A percentile compares a stretch with the other conserved stretches of the same genome.
Evolutionary conservation across 2,113 vertebrate genomes (phyloP).

Genomic region (Saccopteryx leptura): DNA sequence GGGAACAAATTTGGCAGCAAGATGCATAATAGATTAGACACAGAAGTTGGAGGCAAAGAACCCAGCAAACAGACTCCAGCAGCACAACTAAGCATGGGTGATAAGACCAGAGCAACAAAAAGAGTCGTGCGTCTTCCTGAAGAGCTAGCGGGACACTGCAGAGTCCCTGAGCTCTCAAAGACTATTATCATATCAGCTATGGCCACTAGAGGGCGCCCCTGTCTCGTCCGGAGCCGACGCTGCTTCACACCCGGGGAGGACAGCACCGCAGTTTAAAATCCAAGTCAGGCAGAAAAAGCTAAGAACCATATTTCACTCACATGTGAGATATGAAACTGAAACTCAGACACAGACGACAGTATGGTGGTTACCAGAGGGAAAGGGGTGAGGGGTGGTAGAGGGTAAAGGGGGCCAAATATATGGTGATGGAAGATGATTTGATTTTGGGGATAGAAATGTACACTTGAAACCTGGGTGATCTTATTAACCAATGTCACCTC

Average conservation of each 20-base stretch:
- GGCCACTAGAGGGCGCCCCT: constrained; percentile 78
- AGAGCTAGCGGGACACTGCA: too few species aligned
- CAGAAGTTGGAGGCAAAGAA: neutral
- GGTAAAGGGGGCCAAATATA: neutral
- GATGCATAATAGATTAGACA: neutral
- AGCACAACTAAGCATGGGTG: neutral
- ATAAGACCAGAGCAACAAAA: neutral
- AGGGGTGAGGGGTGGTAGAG: too few species aligned
- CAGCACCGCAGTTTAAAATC: neutral
- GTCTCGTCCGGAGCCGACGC: neutral
- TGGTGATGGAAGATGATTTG: neutral
- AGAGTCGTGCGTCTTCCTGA: neutral
- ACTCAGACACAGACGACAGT: too few species aligned
- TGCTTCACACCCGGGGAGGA: neutral
- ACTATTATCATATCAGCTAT: neutral
- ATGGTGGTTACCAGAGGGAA: too few species aligned
- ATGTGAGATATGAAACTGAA: neutral
- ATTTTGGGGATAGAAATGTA: neutral
- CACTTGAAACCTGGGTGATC: neutral
- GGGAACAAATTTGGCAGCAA: neutral
- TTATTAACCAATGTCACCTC: neutral
- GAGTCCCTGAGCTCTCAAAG: neutral
- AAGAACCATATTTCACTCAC: neutral
- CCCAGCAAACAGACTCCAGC: neutral
- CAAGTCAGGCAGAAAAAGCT: neutral